Conservation (phyloP, 2,888 invertebrate genomes). For the Bedellia somnulentella region DNA sequence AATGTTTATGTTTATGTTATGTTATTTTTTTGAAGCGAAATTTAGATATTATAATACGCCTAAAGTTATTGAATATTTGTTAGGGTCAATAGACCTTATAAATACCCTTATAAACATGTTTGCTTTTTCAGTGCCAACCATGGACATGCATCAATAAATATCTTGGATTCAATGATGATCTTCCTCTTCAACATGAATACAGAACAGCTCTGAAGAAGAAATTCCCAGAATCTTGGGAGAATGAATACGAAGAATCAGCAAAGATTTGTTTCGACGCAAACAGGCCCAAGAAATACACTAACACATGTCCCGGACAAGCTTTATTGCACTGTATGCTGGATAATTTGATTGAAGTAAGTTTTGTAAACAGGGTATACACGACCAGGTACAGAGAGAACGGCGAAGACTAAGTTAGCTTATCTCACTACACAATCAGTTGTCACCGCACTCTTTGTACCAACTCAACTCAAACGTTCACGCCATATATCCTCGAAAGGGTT, state of each 20-base stretch:
- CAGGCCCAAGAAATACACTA: constrained; percentile 21
- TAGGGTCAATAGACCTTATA: too few species aligned
- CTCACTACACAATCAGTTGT: too few species aligned
- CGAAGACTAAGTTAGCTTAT: too few species aligned
- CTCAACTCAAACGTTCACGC: too few species aligned
- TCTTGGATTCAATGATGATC: constrained; percentile 20
- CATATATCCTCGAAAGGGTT: too few species aligned
- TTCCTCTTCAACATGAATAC: constrained; percentile 20
- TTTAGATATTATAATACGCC: background rate
- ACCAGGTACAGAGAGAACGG: too few species aligned
- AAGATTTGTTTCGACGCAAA: constrained; percentile 22
- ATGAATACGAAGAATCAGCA: constrained; percentile 16
- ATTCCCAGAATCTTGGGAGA: constrained; percentile 28
- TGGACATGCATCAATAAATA: constrained; percentile 35
- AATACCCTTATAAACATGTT: background rate
- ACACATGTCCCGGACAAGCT: constrained; percentile 39
- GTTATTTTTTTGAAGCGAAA: too few species aligned
- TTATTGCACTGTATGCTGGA: constrained; percentile 39
- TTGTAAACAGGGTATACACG: background rate
- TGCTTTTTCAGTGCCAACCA: constrained; percentile 26
- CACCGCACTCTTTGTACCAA: too few species aligned
- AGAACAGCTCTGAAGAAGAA: constrained; percentile 14
- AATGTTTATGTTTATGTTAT: too few species aligned
- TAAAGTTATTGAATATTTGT: too few species aligned
- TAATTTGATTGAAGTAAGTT: constrained; percentile 30